A percentile compares a stretch with the other conserved stretches of the same genome.
Evolutionary conservation across 2,797 vertebrate genomes (phyloP).

Genomic region (Etheostoma perlongum): DNA sequence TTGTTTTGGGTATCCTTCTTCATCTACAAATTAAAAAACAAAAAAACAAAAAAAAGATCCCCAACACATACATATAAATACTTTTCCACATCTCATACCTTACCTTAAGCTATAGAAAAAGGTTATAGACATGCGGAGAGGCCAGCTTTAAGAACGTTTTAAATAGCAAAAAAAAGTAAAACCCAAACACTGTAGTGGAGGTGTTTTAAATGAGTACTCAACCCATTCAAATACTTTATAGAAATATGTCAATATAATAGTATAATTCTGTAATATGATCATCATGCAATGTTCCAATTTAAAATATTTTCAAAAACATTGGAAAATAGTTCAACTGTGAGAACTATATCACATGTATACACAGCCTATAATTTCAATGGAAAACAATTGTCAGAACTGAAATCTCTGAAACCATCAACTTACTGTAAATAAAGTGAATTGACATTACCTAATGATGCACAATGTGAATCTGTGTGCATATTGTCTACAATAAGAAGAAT

Average conservation of each 20-base stretch:
- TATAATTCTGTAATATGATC: background rate
- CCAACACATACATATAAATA: constrained; percentile 1
- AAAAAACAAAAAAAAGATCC: background rate
- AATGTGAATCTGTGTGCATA: background rate
- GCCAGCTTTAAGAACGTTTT: background rate
- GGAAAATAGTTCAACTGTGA: background rate
- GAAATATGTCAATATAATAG: background rate
- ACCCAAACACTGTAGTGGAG: background rate
- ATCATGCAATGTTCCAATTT: background rate
- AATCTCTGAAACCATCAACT: background rate
- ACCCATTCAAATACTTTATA: background rate
- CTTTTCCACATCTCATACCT: background rate
- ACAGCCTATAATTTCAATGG: no score
- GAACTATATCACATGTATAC: background rate
- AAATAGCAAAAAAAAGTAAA: background rate
- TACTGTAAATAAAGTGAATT: background rate
- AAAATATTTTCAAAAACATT: background rate
- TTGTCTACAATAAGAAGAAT: background rate
- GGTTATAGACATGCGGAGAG: background rate
- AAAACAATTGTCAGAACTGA: background rate
- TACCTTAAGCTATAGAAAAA: background rate
- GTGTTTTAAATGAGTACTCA: background rate
- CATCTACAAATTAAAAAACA: no score
- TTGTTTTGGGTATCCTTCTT: no score
- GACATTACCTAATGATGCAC: background rate